phyloP scores from a whole-genome alignment of 2,888 invertebrate genomes.

The Drosophila paramelanica region DNA sequence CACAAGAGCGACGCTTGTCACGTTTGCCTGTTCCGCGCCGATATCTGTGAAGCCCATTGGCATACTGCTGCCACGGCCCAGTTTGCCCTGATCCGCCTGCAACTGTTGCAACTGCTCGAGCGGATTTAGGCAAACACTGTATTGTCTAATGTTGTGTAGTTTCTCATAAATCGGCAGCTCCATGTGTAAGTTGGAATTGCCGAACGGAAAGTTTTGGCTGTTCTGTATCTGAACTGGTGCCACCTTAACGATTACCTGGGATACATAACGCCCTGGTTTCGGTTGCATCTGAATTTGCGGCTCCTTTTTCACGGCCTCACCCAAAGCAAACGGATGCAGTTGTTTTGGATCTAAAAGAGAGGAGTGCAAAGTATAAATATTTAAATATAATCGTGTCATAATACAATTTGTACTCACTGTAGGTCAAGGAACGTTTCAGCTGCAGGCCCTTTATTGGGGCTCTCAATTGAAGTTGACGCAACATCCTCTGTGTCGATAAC shows the following conservation, averaged over 20 bases:
- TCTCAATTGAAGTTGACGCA: slow-evolving; percentile 49
- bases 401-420: slow-evolving; percentile 40
- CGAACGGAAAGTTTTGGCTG: slow-evolving; percentile 8
- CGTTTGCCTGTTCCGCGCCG: slow-evolving; percentile 3
- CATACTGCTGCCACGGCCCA: slow-evolving; percentile 3
- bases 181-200: slow-evolving; percentile 18
- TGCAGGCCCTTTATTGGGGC: slow-evolving; percentile 24
- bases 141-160: background rate
- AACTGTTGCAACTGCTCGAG: slow-evolving; percentile 2
- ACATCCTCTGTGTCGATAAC: slow-evolving; percentile 32
- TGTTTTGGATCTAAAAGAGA: slow-evolving; percentile 19
- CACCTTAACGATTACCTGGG: slow-evolving; percentile 15
- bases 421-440: slow-evolving; percentile 35
- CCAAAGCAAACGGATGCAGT: slow-evolving; percentile 17
- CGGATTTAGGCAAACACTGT: slow-evolving; percentile 5
- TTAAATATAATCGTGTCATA: too few relatives aligned
- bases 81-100: background rate
- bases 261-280: background rate
- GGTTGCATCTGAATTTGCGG: background rate
- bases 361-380: too few relatives aligned
- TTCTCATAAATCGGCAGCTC: slow-evolving; percentile 6
- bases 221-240: slow-evolving; percentile 1
- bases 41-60: slow-evolving; percentile 8
- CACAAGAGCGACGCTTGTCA: background rate
- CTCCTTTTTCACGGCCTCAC: slow-evolving; percentile 15